These are phyloP conservation scores for Mastomys natalensis DNA, from an alignment of 2,113 vertebrate genomes.

Conservation along the genomic window DNA sequence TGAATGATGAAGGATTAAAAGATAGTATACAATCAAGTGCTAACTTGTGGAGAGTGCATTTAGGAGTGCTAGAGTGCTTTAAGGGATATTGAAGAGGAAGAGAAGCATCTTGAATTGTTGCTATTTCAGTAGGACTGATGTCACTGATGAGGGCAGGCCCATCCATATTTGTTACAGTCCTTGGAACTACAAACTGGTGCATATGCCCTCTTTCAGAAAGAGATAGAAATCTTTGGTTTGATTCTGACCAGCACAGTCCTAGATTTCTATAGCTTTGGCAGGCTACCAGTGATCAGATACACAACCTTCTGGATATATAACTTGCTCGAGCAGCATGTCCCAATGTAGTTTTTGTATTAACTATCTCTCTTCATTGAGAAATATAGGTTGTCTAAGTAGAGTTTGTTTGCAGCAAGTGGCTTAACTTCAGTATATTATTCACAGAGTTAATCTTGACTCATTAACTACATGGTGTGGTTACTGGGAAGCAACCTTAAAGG, in stretches of 20 bases:
- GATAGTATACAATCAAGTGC: conserved; percentile 70
- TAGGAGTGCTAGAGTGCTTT: conserved; percentile 55
- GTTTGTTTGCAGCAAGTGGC: conserved; percentile 28
- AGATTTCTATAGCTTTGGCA: conserved; percentile 81
- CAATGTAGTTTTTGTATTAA: conserved; percentile 44
- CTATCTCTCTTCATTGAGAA: conserved; percentile 48
- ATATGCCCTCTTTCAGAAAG: conserved; percentile 62
- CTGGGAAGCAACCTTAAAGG: background rate
- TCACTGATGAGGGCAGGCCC: conserved; percentile 58
- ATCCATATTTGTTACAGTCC: conserved; percentile 58
- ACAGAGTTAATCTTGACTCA: conserved; percentile 25
- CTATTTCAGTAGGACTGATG: conserved; percentile 50
- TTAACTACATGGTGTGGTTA: background rate
- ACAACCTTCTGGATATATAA: conserved; percentile 25
- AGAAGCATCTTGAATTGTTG: conserved; percentile 39
- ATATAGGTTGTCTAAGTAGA: conserved; percentile 25
- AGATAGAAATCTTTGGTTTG: conserved; percentile 83
- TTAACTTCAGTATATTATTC: background rate
- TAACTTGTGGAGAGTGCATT: conserved; percentile 51
- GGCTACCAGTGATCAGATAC: conserved; percentile 74
- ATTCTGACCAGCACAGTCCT: conserved; percentile 64
- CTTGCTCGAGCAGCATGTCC: conserved; percentile 70
- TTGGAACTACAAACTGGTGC: conserved; percentile 74
- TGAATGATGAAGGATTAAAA: conserved; percentile 40
- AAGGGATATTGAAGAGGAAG: conserved; percentile 37